A percentile compares a stretch with the other conserved stretches of the same genome.
Evolutionary conservation across 2,113 vertebrate species (phyloP).

Genomic region (Edolisoma coerulescens): DNA sequence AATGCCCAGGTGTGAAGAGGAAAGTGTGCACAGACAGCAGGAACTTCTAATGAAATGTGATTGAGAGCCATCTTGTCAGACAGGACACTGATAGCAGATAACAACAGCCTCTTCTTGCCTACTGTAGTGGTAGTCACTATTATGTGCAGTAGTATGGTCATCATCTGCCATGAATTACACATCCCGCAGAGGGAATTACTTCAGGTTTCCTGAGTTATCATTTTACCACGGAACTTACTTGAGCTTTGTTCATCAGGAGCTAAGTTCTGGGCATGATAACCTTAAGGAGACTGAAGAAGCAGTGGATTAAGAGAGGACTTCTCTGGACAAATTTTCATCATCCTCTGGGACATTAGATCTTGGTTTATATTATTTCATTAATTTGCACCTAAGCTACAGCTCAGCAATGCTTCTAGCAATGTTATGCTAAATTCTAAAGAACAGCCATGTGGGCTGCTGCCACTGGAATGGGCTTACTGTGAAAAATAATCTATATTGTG

Average conservation of each 20-base stretch:
- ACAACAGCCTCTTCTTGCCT: not conserved
- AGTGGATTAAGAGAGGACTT: not conserved
- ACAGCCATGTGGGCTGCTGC: not conserved
- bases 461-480: not conserved
- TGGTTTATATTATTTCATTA: not conserved
- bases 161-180: not conserved
- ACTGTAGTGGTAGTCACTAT: not conserved
- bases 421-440: not conserved
- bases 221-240: not conserved
- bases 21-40: not conserved
- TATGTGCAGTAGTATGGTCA: not conserved
- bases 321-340: not conserved
- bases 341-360: not conserved
- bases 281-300: not conserved
- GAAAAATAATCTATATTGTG: not conserved
- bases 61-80: not conserved
- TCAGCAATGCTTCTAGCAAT: not conserved
- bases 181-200: not conserved
- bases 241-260: not conserved
- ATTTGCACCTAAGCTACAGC: not conserved
- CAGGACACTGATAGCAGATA: not conserved
- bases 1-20: no score
- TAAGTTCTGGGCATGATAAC: not conserved
- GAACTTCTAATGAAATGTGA: not conserved
- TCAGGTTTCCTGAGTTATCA: not conserved